Percentiles rank a stretch among this genome's conserved stretches.
Evolutionary conservation across 64 coral and sea anemone species (phyloP).

Genomic region (Catalaphyllia jardinei): DNA sequence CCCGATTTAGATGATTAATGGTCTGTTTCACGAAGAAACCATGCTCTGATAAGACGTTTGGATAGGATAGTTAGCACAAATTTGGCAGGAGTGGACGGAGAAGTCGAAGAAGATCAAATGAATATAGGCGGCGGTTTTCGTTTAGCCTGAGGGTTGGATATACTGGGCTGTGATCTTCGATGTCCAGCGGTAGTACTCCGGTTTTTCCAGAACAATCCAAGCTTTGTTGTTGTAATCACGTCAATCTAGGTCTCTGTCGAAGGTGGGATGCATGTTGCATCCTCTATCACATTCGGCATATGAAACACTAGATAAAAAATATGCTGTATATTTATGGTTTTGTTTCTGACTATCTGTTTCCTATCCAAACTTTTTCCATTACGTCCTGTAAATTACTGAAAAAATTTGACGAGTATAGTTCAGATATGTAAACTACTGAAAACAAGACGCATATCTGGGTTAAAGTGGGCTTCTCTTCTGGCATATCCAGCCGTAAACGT

Average conservation of each 20-base stretch:
- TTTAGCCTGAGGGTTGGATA: neutral
- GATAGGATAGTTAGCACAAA: neutral
- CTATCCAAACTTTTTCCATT: constrained; percentile 42
- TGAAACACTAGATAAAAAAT: constrained; percentile 46
- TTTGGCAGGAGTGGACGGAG: neutral
- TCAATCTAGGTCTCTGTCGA: constrained; percentile 40
- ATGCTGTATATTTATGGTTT: constrained; percentile 46
- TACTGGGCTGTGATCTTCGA: constrained; percentile 24
- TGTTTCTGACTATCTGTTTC: constrained; percentile 30
- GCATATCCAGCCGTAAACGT: too few relatives aligned
- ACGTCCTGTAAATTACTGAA: constrained; percentile 16
- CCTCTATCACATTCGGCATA: constrained; percentile 37
- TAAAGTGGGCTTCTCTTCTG: too few relatives aligned
- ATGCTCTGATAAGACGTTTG: too few relatives aligned
- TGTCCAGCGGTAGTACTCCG: constrained; percentile 44
- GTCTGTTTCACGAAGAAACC: too few relatives aligned
- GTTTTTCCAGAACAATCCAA: constrained; percentile 44
- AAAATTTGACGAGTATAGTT: constrained; percentile 44
- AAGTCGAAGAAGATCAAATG: too few relatives aligned
- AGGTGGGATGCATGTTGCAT: constrained; percentile 59
- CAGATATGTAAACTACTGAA: constrained; percentile 56
- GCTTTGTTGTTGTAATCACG: constrained; percentile 58
- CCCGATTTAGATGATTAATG: neutral
- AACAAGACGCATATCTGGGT: too few relatives aligned
- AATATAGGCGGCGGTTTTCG: constrained; percentile 10